Evolutionary conservation across 2,797 vertebrate genomes (phyloP), one percentile per base, ranked within the genome.

Genomic region (Pseudomugil gertrudae): DNA sequence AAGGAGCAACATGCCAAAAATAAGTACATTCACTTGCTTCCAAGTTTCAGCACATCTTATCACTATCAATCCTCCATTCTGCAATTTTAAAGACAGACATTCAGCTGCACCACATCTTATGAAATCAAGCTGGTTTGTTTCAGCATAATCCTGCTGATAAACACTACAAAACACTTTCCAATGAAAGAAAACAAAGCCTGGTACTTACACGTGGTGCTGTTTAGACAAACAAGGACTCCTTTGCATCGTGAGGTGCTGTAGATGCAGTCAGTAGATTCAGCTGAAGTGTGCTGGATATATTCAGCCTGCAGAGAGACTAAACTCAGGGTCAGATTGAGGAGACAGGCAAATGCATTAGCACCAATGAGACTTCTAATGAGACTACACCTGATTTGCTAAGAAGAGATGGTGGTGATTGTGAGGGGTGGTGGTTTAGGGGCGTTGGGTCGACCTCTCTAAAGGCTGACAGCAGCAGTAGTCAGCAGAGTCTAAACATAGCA

Each of bases 401-500:
- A 69, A 57, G 47, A 21, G 15, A 13, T 14, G 52, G 47, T 23
- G 45, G 45, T 11, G 40, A 38, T 1, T 17, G 40, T 56, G 55
- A 23, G 23, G 53, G 47, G 19, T 23, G 58, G 51, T 10, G 40
- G 1, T 5, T 27, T 13, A 2, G 40, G 40, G 40, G 11, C 1
- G 21, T 27, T 15, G 4, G 19, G 30, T 43, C 21, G 43, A 57
- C 53, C 71, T 70, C 57, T 72, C 36, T 53, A 47, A 53, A 57
- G 50, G 19, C 60, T 74, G 29, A 52, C 40, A 66, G 76, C 55
- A 68, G 55, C 60, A 38, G 38, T 8, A 76, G 75, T 80, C 78
- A 76, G 80, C 69, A 71, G 23, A 23, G 74, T 81, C 83, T 76
- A 84, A 87, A 89, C 78, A 77, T 87, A 85, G 88, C 85, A 84